Evolutionary conservation across 2,113 vertebrate genomes (phyloP).

Genomic region (Cyprinodon brontotheroides): DNA sequence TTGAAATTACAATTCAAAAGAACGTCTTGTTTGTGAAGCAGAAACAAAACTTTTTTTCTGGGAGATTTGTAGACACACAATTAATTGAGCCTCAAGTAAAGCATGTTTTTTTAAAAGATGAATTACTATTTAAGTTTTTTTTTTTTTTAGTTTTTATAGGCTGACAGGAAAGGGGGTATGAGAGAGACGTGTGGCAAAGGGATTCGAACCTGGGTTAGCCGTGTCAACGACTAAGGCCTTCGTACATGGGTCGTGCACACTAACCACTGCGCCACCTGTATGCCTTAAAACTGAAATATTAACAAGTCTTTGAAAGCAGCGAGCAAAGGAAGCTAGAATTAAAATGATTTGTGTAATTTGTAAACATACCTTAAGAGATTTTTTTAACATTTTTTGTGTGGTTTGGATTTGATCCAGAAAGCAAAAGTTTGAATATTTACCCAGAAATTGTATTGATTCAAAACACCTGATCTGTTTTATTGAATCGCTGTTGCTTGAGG

Average conservation of each 20-base stretch:
- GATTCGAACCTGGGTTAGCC: too few species aligned
- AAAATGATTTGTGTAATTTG: background rate
- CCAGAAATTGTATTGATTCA: background rate
- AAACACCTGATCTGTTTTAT: background rate
- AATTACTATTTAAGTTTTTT: too few species aligned
- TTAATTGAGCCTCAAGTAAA: background rate
- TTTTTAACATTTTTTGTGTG: background rate
- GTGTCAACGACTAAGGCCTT: too few species aligned
- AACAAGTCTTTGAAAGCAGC: too few species aligned
- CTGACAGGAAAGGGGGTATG: too few species aligned
- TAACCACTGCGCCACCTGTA: too few species aligned
- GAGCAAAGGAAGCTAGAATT: too few species aligned
- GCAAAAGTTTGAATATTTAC: background rate
- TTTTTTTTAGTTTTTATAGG: too few species aligned
- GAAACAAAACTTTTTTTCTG: background rate
- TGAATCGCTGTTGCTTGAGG: background rate
- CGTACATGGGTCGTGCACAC: too few species aligned
- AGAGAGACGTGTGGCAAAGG: too few species aligned
- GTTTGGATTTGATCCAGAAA: background rate
- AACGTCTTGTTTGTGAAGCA: background rate
- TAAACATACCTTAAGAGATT: background rate
- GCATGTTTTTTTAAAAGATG: background rate
- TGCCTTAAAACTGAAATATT: too few species aligned
- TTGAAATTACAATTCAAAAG: background rate
- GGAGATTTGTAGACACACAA: background rate